These are phyloP conservation scores for Poecile atricapillus DNA, from an alignment of 2,113 vertebrate species.

Conservation along the genomic window DNA sequence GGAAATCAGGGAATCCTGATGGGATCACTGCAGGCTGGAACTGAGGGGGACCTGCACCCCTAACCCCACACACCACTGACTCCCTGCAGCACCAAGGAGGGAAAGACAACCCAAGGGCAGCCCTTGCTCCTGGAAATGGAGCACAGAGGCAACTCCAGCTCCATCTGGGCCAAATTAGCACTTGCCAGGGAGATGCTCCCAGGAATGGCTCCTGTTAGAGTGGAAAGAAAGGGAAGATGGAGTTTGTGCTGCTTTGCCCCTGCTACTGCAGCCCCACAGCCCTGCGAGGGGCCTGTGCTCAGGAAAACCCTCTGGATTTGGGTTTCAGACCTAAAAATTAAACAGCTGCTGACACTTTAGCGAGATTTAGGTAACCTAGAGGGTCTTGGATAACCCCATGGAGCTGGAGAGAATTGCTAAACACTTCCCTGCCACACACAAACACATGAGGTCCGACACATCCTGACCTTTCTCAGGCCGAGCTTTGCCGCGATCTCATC, in stretches of 20 bases:
- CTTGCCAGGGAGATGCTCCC: neutral
- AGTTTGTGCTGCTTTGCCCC: neutral
- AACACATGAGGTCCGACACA: accelerated
- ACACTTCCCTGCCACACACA: neutral
- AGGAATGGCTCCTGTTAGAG: neutral
- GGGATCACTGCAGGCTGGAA: neutral
- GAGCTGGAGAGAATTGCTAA: neutral
- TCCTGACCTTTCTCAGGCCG: constrained; percentile 88
- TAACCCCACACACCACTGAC: neutral
- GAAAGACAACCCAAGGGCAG: neutral
- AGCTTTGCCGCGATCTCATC: constrained; percentile 95
- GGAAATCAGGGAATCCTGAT: neutral
- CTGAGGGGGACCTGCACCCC: neutral
- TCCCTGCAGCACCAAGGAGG: neutral
- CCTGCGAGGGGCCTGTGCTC: neutral
- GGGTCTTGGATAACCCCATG: neutral
- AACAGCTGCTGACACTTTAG: neutral
- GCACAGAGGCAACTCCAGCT: neutral
- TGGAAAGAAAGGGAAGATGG: neutral
- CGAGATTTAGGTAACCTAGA: neutral
- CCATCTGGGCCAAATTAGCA: neutral
- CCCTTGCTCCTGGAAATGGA: neutral
- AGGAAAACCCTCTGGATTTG: neutral
- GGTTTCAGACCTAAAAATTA: neutral
- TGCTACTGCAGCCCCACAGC: neutral